Base-by-base conservation (phyloP, 2,888 invertebrate genomes). In the Eupeodes luniger region DNA sequence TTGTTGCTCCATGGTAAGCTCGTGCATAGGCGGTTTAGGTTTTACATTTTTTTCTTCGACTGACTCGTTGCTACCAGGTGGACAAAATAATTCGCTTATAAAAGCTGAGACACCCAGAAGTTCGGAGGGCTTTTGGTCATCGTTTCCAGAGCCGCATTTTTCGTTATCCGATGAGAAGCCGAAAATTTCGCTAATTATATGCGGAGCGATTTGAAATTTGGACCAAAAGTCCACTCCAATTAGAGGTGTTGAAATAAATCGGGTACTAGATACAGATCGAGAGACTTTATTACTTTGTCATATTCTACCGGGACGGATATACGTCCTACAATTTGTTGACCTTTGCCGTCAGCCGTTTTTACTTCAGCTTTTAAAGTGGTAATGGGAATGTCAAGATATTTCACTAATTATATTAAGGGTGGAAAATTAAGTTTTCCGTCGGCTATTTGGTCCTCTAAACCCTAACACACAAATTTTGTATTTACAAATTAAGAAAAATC, bases 181-280 rank as follows among this genome's bases (percentile, higher is more conserved):
- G 27, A 57, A 62, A 40, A 74, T 10, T 62, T 62, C 62, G 40
- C 62, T 62, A 7, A 62, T 75, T n/a, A 75, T 36, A 16, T 75
- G 51, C 4, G 75, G 53, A 14, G 74, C 74, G 27, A 74, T 51
- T 19, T 61, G 59, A 44, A 74, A 74, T 27, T 61, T 61, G 36
- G 74, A 74, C 74, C 74, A 62, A 16, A 62, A 74, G 61, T 74
- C 74, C 49, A 74, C 61, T 16, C 61, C 74, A 12, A 75, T 11
- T 75, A 75, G 4, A 75, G 75, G 4, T 53, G 75, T 64, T 62
- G 75, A 19, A 40, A 36, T 40, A 75, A 47, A 53, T 53, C 19
- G 10, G 62, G 62, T 3, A 62, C 75, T 53, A 62, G 16, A 10
- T 75, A 75, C 2, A 59, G 59, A 14, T 59, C 59, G 12, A 59